phyloP scores from a whole-genome alignment of 1,140 invertebrate genomes.

The Pseudobourletiella spinata region DNA sequence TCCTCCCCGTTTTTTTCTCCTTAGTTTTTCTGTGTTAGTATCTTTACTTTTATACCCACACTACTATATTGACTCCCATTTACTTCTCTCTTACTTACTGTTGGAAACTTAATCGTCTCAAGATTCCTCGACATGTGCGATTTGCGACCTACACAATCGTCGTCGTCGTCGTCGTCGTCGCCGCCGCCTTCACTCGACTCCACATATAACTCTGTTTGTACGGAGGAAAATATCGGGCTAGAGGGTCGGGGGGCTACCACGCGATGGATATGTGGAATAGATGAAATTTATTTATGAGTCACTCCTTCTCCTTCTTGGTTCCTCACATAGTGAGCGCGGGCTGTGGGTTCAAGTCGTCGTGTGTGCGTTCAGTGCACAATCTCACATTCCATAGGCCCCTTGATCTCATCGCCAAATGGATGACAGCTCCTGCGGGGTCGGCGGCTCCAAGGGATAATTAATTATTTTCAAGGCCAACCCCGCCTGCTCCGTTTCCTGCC shows the following conservation, averaged over 20 bases:
- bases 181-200: no score
- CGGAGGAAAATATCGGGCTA: background rate
- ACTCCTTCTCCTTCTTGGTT: background rate
- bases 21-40: no score
- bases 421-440: background rate
- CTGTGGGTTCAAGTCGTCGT: background rate
- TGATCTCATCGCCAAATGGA: background rate
- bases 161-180: no score
- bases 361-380: background rate
- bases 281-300: background rate
- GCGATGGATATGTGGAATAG: background rate
- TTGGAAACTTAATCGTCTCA: background rate
- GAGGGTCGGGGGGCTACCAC: background rate
- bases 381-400: background rate
- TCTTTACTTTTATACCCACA: no score
- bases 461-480: background rate
- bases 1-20: no score
- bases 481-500: no score
- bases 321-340: no score
- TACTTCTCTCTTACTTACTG: background rate
- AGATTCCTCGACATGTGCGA: background rate
- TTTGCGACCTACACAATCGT: background rate
- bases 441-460: background rate
- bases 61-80: no score
- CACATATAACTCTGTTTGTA: background rate